phyloP scores from a whole-genome alignment of 2,113 vertebrate species.

The Lophochroa leadbeateri region DNA sequence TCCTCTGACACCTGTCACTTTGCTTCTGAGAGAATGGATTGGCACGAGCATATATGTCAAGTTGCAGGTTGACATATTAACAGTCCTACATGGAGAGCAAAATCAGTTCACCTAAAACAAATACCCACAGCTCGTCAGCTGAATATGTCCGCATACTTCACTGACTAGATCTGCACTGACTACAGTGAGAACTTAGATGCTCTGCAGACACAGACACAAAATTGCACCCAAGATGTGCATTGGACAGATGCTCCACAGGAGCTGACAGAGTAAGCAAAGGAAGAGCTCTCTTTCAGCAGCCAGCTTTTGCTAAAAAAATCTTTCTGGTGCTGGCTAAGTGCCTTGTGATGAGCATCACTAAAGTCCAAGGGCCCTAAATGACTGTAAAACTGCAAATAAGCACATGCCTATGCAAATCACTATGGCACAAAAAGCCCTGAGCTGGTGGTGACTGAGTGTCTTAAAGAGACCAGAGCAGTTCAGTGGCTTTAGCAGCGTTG shows the following conservation, averaged over 20 bases:
- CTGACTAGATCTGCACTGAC: neutral
- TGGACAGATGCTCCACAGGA: neutral
- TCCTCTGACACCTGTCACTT: neutral
- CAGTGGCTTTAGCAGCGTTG: neutral
- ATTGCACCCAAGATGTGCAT: neutral
- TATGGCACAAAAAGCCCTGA: neutral
- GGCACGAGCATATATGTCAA: neutral
- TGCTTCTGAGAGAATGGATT: neutral
- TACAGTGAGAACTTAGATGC: neutral
- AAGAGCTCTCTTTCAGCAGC: neutral
- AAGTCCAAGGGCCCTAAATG: neutral
- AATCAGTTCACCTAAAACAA: neutral
- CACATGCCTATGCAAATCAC: neutral
- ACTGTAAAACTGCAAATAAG: slow-evolving; percentile 22
- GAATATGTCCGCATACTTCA: neutral
- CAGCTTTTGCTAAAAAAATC: neutral
- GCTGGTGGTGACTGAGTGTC: neutral
- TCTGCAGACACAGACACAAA: neutral
- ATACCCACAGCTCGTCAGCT: neutral
- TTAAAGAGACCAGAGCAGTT: neutral
- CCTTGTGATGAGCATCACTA: neutral
- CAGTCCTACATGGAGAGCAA: neutral
- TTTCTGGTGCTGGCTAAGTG: neutral
- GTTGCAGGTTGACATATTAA: neutral
- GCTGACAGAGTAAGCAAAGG: neutral